Conservation (phyloP, 2,113 vertebrate species). For the Cheirogaleus medius region DNA sequence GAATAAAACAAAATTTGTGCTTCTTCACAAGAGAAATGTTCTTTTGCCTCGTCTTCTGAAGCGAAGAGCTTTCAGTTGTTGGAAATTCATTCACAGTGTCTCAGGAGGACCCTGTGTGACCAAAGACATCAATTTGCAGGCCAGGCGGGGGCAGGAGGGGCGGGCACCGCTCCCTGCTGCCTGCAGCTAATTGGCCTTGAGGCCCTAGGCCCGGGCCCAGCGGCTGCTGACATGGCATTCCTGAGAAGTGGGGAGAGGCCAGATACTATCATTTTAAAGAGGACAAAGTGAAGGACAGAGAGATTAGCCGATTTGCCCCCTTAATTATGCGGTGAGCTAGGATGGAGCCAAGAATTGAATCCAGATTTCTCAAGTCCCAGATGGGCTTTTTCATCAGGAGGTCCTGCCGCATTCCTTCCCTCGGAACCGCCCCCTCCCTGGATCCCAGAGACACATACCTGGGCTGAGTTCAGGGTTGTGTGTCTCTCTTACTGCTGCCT, state of each 20-base stretch:
- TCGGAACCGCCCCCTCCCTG: neutral
- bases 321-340: conserved; percentile 73
- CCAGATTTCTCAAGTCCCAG: conserved; percentile 76
- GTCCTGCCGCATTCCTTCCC: conserved; percentile 64
- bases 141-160: conserved; percentile 50
- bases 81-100: conserved; percentile 49
- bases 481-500: neutral
- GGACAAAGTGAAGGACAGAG: conserved; percentile 75
- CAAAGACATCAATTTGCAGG: conserved; percentile 63
- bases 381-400: conserved; percentile 70
- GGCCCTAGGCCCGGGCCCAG: neutral
- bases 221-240: conserved; percentile 75
- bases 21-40: conserved; percentile 29
- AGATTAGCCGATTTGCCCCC: conserved; percentile 75
- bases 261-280: conserved; percentile 70
- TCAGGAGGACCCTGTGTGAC: conserved; percentile 44
- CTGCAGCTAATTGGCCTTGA: conserved; percentile 43
- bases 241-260: conserved; percentile 67
- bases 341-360: conserved; percentile 77
- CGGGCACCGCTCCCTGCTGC: conserved; percentile 50
- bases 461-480: conserved; percentile 40
- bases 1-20: neutral
- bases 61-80: conserved; percentile 14
- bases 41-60: conserved; percentile 28
- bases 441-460: conserved; percentile 56